phyloP scores from a whole-genome alignment of 2,888 invertebrate species.

The Drosophila fungiperda region DNA sequence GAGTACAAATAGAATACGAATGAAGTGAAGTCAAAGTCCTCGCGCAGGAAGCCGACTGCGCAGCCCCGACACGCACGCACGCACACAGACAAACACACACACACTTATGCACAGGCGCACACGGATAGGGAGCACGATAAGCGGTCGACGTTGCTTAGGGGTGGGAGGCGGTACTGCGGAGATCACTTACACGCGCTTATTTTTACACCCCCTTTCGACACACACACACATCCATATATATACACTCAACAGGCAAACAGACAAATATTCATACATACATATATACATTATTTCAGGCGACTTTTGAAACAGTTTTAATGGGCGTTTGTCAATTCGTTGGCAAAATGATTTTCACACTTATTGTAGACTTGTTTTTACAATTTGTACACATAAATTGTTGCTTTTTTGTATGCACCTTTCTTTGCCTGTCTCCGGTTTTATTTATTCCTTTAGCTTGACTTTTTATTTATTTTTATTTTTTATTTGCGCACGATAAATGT shows the following conservation, averaged over 20 bases:
- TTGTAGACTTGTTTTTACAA: conserved; percentile 27
- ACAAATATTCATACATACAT: conserved; percentile 17
- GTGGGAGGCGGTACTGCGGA: conserved; percentile 60
- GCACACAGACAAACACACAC: conserved; percentile 42
- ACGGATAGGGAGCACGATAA: conserved; percentile 63
- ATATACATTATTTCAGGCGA: conserved; percentile 38
- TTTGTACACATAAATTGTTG: conserved; percentile 20
- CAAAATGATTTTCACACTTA: conserved; percentile 49
- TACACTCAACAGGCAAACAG: conserved; percentile 9
- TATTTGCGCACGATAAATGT: conserved; percentile 48
- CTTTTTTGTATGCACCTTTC: conserved; percentile 60
- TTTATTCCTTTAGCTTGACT: conserved; percentile 48
- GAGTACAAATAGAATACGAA: conserved; percentile 48
- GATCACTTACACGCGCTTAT: conserved; percentile 76
- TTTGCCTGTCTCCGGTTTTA: conserved; percentile 35
- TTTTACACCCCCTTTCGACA: conserved; percentile 69
- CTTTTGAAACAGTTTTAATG: conserved; percentile 47
- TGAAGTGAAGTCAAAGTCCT: conserved; percentile 73
- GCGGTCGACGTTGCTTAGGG: conserved; percentile 56
- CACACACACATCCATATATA: conserved; percentile 11
- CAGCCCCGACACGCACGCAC: conserved; percentile 63
- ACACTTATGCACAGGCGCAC: conserved; percentile 29
- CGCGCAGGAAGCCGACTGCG: conserved; percentile 78
- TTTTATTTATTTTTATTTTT: conserved; percentile 44
- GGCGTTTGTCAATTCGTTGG: conserved; percentile 24